Evolutionary conservation across 2,888 invertebrate genomes (phyloP).

Genomic region (Amphipyra berbera): DNA sequence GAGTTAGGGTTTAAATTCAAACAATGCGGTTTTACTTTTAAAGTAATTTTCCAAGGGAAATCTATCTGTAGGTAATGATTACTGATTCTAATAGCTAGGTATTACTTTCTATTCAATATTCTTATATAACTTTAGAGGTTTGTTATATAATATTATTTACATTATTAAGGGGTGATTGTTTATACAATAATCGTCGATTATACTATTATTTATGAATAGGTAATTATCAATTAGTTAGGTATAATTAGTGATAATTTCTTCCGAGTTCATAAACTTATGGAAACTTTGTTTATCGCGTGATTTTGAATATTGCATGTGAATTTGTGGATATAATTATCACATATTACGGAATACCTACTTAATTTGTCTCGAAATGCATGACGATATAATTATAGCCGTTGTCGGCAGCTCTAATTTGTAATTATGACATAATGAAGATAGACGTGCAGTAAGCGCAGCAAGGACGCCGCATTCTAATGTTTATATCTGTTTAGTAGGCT

Average conservation of each 20-base stretch:
- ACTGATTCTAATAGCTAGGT: conserved; percentile 31
- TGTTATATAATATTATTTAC: conserved; percentile 38
- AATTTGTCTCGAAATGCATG: too few relatives aligned
- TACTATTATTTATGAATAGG: conserved; percentile 15
- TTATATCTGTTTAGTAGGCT: conserved; percentile 25
- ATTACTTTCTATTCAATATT: conserved; percentile 56
- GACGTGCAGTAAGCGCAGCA: conserved; percentile 9
- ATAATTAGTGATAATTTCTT: conserved; percentile 21
- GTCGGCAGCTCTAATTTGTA: conserved; percentile 16
- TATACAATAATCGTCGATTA: conserved; percentile 17
- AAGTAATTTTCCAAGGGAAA: conserved; percentile 55
- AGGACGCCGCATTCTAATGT: conserved; percentile 46
- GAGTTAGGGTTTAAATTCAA: conserved; percentile 4
- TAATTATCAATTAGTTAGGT: conserved; percentile 30
- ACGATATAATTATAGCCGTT: conserved; percentile 5
- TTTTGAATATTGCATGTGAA: conserved; percentile 19
- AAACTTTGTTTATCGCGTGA: conserved; percentile 14
- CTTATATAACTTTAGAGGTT: conserved; percentile 49
- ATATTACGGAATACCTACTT: neutral
- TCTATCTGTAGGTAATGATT: conserved; percentile 38
- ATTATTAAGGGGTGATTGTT: conserved; percentile 42
- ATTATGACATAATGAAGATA: conserved; percentile 34
- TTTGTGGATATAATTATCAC: neutral
- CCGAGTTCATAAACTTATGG: neutral
- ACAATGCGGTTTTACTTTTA: conserved; percentile 51